Conservation (phyloP, 2,113 vertebrate genomes). For the Ameiurus melas region DNA sequence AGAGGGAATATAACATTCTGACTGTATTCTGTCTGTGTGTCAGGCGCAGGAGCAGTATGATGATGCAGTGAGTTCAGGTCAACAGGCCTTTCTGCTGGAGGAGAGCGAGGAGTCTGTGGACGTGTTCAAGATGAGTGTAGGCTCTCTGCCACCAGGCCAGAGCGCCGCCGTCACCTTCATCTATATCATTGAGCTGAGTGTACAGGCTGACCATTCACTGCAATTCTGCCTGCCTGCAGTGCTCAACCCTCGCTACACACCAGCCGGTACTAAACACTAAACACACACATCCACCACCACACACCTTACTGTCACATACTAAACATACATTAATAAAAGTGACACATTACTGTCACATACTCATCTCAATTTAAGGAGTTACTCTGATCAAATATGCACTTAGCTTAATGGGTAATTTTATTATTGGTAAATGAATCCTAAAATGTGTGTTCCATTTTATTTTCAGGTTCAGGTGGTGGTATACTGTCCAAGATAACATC, state of each 20-base stretch:
- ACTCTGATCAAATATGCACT: background rate
- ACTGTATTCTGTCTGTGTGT: slow-evolving; percentile 48
- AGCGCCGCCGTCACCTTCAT: slow-evolving; percentile 72
- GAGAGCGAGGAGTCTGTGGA: slow-evolving; percentile 73
- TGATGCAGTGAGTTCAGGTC: slow-evolving; percentile 74
- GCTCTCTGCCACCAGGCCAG: slow-evolving; percentile 61
- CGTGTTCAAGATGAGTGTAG: slow-evolving; percentile 72
- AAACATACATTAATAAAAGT: background rate
- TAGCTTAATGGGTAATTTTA: too few relatives aligned
- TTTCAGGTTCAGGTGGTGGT: slow-evolving; percentile 55
- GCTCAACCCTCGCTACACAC: slow-evolving; percentile 78
- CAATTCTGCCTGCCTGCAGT: slow-evolving; percentile 77
- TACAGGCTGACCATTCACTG: slow-evolving; percentile 75
- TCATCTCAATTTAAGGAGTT: too few relatives aligned
- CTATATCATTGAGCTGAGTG: slow-evolving; percentile 76
- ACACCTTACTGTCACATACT: background rate
- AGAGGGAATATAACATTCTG: background rate
- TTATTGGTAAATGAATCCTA: background rate
- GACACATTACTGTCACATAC: too few relatives aligned
- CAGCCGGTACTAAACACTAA: slow-evolving; percentile 66
- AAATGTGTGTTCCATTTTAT: background rate
- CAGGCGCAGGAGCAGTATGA: slow-evolving; percentile 60
- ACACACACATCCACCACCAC: background rate
- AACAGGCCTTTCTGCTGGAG: slow-evolving; percentile 76
- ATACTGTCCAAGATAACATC: slow-evolving; percentile 58